These are phyloP conservation scores for Craniophora ligustri DNA, from an alignment of 2,888 invertebrate genomes.

Conservation along the genomic window DNA sequence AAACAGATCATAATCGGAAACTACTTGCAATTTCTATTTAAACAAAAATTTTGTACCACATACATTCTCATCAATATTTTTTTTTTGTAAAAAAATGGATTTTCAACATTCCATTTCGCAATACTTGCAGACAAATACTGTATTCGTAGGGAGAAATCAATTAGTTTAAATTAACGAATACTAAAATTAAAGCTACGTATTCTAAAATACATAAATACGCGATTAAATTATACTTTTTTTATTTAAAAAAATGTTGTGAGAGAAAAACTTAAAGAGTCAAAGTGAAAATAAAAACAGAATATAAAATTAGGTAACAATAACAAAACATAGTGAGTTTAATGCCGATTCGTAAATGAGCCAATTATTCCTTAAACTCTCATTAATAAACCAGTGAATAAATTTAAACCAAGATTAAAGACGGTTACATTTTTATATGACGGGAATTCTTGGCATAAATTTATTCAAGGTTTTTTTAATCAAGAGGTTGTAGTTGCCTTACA, in stretches of 20 bases:
- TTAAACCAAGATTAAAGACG: background rate
- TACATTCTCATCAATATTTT: conserved; percentile 45
- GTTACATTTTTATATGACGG: background rate
- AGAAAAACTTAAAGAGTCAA: conserved; percentile 62
- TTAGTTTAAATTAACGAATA: conserved; percentile 71
- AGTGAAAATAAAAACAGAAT: conserved; percentile 74
- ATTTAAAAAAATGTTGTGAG: conserved; percentile 65
- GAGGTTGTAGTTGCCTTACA: conserved; percentile 4
- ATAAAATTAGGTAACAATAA: conserved; percentile 87
- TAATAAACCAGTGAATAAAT: conserved; percentile 10
- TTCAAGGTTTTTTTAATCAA: conserved; percentile 11
- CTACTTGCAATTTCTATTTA: conserved; percentile 54
- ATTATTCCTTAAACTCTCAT: conserved; percentile 25
- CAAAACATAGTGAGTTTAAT: conserved; percentile 80
- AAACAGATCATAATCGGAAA: conserved; percentile 62
- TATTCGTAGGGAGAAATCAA: conserved; percentile 63
- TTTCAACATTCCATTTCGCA: conserved; percentile 75
- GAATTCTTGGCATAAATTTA: conserved; percentile 10
- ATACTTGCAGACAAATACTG: conserved; percentile 71
- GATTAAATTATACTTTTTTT: conserved; percentile 70
- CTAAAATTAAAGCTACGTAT: conserved; percentile 83
- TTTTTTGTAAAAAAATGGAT: conserved; percentile 48
- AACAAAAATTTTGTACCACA: conserved; percentile 65
- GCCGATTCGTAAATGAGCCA: conserved; percentile 61
- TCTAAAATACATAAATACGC: conserved; percentile 83